Percentiles rank a stretch among this genome's conserved stretches.
phyloP scores from a whole-genome alignment of 2,797 vertebrate species.

The Rhinichthys osculus region DNA sequence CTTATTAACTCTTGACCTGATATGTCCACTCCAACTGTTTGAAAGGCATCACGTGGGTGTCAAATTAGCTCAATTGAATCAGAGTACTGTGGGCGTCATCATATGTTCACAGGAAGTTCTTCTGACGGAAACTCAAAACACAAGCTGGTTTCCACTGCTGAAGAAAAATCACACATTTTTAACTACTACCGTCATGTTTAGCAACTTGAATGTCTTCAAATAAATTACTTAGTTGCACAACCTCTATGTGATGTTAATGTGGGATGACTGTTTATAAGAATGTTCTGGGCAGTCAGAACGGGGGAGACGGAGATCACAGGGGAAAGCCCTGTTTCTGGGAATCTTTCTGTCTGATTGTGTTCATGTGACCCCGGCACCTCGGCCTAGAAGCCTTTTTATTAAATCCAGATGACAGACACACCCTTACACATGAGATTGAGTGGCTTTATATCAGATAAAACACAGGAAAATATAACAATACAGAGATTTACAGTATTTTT shows the following conservation, averaged over 20 bases:
- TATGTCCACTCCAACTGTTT: background rate
- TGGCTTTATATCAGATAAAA: background rate
- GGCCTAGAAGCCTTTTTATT: conserved; percentile 14
- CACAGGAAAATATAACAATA: background rate
- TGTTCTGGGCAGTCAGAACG: background rate
- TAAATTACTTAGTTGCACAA: background rate
- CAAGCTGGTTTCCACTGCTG: conserved; percentile 22
- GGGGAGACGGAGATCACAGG: background rate
- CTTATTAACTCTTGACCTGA: background rate
- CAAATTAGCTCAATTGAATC: background rate
- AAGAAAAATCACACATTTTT: background rate
- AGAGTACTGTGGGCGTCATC: background rate
- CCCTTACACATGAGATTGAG: background rate
- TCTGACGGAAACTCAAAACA: conserved; percentile 25
- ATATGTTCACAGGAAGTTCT: conserved; percentile 26
- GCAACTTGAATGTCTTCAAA: background rate
- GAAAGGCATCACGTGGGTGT: background rate
- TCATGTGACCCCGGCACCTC: background rate
- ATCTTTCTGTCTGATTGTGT: conserved; percentile 8
- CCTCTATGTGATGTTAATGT: background rate
- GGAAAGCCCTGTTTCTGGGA: conserved; percentile 4
- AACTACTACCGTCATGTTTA: background rate
- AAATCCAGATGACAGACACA: conserved; percentile 37
- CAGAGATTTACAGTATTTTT: background rate
- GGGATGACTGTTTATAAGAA: conserved; percentile 12